Evolutionary conservation across 1,140 invertebrate genomes (phyloP), one percentile per base, ranked within the genome.

Genomic region (Listronotus bonariensis): DNA sequence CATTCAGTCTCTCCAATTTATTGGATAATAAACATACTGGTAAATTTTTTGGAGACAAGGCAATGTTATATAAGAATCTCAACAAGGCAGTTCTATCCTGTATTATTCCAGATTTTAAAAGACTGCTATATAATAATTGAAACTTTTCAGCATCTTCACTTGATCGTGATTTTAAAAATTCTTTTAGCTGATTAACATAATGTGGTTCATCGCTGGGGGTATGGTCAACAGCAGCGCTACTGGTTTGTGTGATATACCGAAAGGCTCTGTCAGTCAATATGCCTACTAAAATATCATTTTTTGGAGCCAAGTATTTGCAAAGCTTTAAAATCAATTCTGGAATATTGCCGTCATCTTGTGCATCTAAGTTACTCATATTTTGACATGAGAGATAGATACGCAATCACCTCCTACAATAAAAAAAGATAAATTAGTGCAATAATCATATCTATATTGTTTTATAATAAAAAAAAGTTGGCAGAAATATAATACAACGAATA

Each of bases 271-370:
- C 74, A 45, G 62, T 76, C 12, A 75, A 69, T 57, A 68, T 68
- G 5, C 67, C 38, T 36, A 72, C 43, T 41, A 71, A 55, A 42
- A 73, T 74, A 73, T 69, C 68, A 67, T 76, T 67, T 51, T 74
- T 70, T 63, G 72, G 73, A 17, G 76, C 68, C 51, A 74, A 70
- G 49, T 75, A 63, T 43, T 71, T 74, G 63, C 76, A 78, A 20
- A 78, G 69, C 60, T 76, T 74, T 52, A 68, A 20, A 46, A 74
- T 65, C 49, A 71, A 72, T 40, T 74, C 76, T 36, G 60, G 61
- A n/a, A 72, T 66, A 31, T 62, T 60, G 59, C 45, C 51, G 10
- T 62, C 56, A 46, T 70, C 69, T 54, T 36, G 57, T 40, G 12
- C 36, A 9, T 60, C 57, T 15, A 46, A 46, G 18, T 45, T 62